Percentiles rank a stretch among this genome's conserved stretches.
These are phyloP conservation scores for Trimorus sp. DNA, from an alignment of 2,888 invertebrate species.

Conservation along the genomic window DNA sequence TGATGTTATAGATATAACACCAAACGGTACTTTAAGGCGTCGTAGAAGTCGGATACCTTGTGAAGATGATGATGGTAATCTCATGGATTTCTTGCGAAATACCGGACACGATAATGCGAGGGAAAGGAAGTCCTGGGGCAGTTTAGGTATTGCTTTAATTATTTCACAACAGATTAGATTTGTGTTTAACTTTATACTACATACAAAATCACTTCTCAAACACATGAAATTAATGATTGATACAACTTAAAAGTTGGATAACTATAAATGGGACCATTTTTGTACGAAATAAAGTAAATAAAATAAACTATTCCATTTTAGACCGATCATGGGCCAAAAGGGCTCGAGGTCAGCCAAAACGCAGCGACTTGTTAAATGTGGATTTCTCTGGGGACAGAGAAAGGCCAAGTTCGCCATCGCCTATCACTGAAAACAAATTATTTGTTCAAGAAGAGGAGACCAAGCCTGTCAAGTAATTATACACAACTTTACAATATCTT, in stretches of 20 bases:
- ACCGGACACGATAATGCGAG: conserved; percentile 89
- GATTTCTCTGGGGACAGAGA: conserved; percentile 89
- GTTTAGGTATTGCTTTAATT: conserved; percentile 84
- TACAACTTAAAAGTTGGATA: no score
- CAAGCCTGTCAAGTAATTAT: conserved; percentile 84
- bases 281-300: neutral
- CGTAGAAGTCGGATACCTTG: conserved; percentile 91
- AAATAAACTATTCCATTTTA: conserved; percentile 70
- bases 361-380: conserved; percentile 89
- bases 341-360: conserved; percentile 88
- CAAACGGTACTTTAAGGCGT: conserved; percentile 92
- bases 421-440: conserved; percentile 84
- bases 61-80: conserved; percentile 91
- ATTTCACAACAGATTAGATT: neutral
- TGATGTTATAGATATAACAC: conserved; percentile 88
- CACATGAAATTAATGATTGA: no score
- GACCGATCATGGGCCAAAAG: conserved; percentile 95
- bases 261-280: no score
- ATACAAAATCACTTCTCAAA: no score
- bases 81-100: conserved; percentile 92
- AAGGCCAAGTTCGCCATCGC: conserved; percentile 87
- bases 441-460: conserved; percentile 82
- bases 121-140: conserved; percentile 92
- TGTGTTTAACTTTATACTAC: neutral
- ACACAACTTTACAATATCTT: neutral